These are phyloP conservation scores for Dysdera silvatica DNA, from an alignment of 1,140 invertebrate species.

Conservation along the genomic window DNA sequence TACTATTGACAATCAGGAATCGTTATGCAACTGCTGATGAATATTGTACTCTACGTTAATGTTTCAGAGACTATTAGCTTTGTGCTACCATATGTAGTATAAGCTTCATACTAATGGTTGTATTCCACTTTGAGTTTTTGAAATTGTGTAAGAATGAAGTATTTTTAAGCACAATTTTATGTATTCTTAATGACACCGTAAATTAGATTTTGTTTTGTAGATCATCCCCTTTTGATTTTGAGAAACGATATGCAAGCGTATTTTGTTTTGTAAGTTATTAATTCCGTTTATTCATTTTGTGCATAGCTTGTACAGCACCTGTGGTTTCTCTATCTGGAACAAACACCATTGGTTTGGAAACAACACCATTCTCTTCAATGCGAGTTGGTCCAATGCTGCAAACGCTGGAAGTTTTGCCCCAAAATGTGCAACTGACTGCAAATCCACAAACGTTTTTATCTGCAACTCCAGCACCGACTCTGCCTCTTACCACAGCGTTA, in stretches of 20 bases:
- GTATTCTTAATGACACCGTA: no score
- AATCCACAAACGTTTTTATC: constrained; percentile 15
- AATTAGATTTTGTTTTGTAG: neutral
- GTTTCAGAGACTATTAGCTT: no score
- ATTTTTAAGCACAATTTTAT: no score
- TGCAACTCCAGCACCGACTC: constrained; percentile 5
- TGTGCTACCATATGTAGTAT: no score
- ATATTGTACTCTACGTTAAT: no score
- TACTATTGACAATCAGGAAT: no score
- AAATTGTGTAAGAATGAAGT: no score
- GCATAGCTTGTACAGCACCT: constrained; percentile 10
- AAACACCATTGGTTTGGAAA: neutral
- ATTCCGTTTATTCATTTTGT: neutral
- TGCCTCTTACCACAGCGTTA: constrained; percentile 17
- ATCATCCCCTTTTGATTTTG: neutral
- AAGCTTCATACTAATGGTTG: no score
- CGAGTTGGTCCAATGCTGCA: constrained; percentile 14
- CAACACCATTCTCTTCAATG: constrained; percentile 6
- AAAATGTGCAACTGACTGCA: constrained; percentile 18
- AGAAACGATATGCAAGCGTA: no score
- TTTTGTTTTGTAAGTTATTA: neutral
- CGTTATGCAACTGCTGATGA: no score
- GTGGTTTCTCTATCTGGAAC: constrained; percentile 14
- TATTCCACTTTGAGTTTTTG: no score
- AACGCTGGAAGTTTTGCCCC: constrained; percentile 22